Percentiles rank a stretch among this genome's conserved stretches.
phyloP scores from a whole-genome alignment of 2,888 invertebrate species.

The Zootermopsis nevadensis region DNA sequence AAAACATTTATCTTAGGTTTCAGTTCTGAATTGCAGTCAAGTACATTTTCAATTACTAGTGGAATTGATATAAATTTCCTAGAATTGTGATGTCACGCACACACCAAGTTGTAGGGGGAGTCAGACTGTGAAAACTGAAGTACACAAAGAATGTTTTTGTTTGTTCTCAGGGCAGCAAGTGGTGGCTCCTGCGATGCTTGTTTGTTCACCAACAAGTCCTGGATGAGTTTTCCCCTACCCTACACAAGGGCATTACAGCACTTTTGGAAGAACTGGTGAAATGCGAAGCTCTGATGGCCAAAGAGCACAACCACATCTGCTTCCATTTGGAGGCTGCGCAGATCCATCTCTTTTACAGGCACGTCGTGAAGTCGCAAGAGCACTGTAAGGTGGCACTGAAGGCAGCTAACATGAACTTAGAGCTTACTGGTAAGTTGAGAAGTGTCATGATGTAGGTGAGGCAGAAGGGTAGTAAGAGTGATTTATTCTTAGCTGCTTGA shows the following conservation, averaged over 20 bases:
- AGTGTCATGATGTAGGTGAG: too few species aligned
- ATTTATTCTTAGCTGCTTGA: too few species aligned
- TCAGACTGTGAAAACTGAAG: too few species aligned
- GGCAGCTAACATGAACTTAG: slow-evolving; percentile 74
- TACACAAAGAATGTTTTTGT: too few species aligned
- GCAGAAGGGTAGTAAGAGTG: too few species aligned
- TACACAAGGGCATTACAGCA: slow-evolving; percentile 71
- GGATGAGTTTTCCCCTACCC: slow-evolving; percentile 78
- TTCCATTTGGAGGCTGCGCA: slow-evolving; percentile 72
- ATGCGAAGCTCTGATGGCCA: slow-evolving; percentile 55
- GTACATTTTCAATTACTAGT: too few species aligned
- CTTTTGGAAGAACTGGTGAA: slow-evolving; percentile 57
- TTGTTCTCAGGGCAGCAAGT: slow-evolving; percentile 63
- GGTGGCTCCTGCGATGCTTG: slow-evolving; percentile 82
- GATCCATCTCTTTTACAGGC: slow-evolving; percentile 79
- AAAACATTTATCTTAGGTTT: too few species aligned
- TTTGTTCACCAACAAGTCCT: slow-evolving; percentile 80
- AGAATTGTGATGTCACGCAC: too few species aligned
- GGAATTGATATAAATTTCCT: too few species aligned
- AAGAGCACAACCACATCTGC: slow-evolving; percentile 56
- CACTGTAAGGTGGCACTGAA: slow-evolving; percentile 74
- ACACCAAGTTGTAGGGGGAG: too few species aligned
- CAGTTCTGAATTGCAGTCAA: too few species aligned
- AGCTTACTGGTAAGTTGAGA: slow-evolving; percentile 71
- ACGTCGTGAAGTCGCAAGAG: slow-evolving; percentile 76